Conservation (phyloP, 1,140 invertebrate genomes). For the Eurosta solidaginis region DNA sequence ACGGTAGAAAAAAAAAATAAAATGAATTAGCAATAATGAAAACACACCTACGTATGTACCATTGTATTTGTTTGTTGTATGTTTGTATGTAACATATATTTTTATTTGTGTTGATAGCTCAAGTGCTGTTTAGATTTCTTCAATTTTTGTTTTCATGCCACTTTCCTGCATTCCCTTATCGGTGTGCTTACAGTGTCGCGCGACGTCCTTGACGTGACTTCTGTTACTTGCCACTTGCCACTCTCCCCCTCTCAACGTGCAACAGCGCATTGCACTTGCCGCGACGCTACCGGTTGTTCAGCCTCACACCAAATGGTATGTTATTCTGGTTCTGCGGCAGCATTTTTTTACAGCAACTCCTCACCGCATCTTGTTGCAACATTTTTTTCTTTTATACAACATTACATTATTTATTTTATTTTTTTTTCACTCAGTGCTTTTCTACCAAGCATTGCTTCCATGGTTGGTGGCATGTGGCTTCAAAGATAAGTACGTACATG, state of each 20-base stretch:
- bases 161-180: not conserved
- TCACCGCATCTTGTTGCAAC: not conserved
- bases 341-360: not conserved
- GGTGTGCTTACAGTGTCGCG: not conserved
- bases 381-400: constrained; percentile 20
- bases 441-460: not conserved
- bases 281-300: not conserved
- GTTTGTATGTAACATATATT: not conserved
- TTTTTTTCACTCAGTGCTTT: not conserved
- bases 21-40: not conserved
- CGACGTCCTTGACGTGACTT: constrained; percentile 22
- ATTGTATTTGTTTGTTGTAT: not conserved
- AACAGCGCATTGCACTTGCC: not conserved
- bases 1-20: too few species aligned
- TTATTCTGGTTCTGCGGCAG: not conserved
- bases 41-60: not conserved
- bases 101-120: constrained; percentile 22
- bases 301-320: not conserved
- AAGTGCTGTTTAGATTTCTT: not conserved
- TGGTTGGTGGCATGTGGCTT: not conserved
- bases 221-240: constrained; percentile 18
- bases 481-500: not conserved
- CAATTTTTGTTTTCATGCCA: not conserved
- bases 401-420: constrained; percentile 14
- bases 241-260: constrained; percentile 18